Evolutionary conservation across 2,888 invertebrate species (phyloP).

Genomic region (Yponomeuta evonymella): DNA sequence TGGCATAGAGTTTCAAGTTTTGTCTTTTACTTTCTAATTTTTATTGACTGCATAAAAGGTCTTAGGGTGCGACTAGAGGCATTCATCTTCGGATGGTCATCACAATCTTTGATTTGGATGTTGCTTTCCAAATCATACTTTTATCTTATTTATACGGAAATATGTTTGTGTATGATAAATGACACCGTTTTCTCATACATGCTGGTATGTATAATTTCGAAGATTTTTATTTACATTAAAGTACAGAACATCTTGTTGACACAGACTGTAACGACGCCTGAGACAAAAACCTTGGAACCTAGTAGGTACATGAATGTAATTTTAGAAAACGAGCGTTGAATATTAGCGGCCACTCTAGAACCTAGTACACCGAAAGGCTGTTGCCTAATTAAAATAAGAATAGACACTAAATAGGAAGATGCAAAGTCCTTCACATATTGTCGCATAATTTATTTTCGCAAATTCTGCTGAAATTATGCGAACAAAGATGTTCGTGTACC

Average conservation of each 20-base stretch:
- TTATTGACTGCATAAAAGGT: constrained; percentile 59
- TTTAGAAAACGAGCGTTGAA: background rate
- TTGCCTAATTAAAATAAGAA: constrained; percentile 59
- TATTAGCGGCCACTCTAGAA: constrained; percentile 8
- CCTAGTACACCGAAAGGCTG: constrained; percentile 29
- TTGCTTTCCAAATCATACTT: too few species aligned
- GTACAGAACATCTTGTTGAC: background rate
- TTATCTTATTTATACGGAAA: too few species aligned
- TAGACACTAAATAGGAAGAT: constrained; percentile 40
- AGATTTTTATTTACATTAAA: background rate
- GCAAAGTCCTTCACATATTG: constrained; percentile 54
- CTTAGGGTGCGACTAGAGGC: constrained; percentile 50
- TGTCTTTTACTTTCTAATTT: constrained; percentile 64
- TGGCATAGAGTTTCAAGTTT: constrained; percentile 60
- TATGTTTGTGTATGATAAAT: too few species aligned
- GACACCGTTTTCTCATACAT: too few species aligned
- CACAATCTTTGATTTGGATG: too few species aligned
- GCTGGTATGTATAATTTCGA: too few species aligned
- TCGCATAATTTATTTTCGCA: constrained; percentile 38
- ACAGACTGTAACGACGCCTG: background rate
- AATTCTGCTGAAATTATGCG: background rate
- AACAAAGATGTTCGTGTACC: background rate
- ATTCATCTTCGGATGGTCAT: too few species aligned
- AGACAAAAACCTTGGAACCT: constrained; percentile 1
- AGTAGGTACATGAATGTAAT: background rate